A percentile compares a stretch with the other conserved stretches of the same genome.
Conservation (phyloP, 2,888 invertebrate genomes). For the Cheilosia soror region DNA sequence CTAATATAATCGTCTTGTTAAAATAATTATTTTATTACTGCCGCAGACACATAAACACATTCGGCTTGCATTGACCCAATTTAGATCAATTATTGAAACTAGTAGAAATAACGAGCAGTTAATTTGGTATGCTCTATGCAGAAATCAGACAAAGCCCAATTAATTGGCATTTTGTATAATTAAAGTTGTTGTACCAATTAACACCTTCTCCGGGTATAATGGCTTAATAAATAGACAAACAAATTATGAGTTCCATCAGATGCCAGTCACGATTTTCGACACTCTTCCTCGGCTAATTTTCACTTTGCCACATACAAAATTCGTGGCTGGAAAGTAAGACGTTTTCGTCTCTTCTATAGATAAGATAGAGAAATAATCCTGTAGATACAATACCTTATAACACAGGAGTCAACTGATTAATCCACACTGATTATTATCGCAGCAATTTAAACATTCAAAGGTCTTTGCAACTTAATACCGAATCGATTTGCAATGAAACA, state of each 20-base stretch:
- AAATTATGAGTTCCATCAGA: constrained; percentile 2
- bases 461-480: constrained; percentile 51
- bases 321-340: constrained; percentile 12
- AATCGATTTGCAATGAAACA: constrained; percentile 21
- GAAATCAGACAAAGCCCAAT: constrained; percentile 24
- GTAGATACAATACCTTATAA: constrained; percentile 41
- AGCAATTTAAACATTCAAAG: constrained; percentile 52
- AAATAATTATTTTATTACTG: constrained; percentile 58
- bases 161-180: constrained; percentile 10
- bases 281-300: constrained; percentile 10
- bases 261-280: neutral
- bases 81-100: constrained; percentile 55
- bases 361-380: constrained; percentile 14
- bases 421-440: constrained; percentile 54
- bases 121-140: neutral
- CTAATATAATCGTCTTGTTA: constrained; percentile 27
- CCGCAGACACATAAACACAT: constrained; percentile 25
- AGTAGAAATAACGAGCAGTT: neutral
- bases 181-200: neutral
- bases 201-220: constrained; percentile 1
- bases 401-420: constrained; percentile 60
- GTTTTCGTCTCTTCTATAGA: neutral
- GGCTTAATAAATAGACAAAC: no score
- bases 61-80: constrained; percentile 66
- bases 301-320: constrained; percentile 10